Percentiles rank a stretch among this genome's conserved stretches.
phyloP scores from a whole-genome alignment of 1,140 invertebrate genomes.

The Caenorhabditis briggsae region DNA sequence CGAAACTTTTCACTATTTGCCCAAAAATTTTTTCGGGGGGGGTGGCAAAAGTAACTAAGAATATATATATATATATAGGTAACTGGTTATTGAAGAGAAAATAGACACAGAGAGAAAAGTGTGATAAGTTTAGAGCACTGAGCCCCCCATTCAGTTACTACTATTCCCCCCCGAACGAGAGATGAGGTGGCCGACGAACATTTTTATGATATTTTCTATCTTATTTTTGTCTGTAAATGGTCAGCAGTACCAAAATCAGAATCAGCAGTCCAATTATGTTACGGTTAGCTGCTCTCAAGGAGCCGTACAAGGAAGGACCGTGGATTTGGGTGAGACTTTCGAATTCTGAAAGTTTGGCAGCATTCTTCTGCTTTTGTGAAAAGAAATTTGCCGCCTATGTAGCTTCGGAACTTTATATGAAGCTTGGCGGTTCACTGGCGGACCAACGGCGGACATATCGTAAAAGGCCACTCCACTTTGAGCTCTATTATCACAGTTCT shows the following conservation, averaged over 20 bases:
- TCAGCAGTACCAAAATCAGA: slow-evolving; percentile 5
- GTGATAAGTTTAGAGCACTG: not conserved
- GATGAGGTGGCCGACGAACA: not conserved
- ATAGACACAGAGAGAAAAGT: not conserved
- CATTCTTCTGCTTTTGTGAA: no score
- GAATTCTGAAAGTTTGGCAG: not conserved
- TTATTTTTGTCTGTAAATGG: not conserved
- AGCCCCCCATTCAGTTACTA: not conserved
- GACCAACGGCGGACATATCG: no score
- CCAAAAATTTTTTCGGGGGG: not conserved
- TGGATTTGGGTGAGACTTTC: slow-evolving; percentile 54
- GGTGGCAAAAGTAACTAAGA: no score
- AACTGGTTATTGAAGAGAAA: not conserved
- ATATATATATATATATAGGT: no score
- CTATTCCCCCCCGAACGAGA: not conserved
- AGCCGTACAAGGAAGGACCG: slow-evolving; percentile 50
- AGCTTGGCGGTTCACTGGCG: no score
- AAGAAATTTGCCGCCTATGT: no score
- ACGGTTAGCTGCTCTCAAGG: slow-evolving; percentile 57
- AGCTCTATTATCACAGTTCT: no score
- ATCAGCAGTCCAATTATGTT: slow-evolving; percentile 20
- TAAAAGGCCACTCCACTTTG: no score
- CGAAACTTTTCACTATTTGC: not conserved
- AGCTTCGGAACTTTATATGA: no score
- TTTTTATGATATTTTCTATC: not conserved